Base-by-base conservation (phyloP, 2,797 vertebrate species). In the Notamacropus eugenii region DNA sequence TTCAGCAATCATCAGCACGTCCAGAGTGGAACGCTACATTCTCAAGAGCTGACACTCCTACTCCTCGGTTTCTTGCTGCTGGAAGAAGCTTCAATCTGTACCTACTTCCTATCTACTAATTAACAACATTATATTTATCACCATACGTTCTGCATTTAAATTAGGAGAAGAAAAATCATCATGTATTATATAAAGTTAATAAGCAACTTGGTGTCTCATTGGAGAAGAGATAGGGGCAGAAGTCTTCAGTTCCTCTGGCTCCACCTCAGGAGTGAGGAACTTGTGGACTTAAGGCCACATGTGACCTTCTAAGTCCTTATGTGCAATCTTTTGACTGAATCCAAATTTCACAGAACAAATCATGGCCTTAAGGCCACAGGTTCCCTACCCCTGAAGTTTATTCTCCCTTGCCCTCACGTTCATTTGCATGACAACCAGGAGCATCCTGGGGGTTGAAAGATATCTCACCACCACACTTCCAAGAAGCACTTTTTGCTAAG, bases 41-140 rank as follows among this genome's bases (percentile, higher is more conserved):
- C 90, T 90, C 40, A 92, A 93, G 52, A 90, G 90, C 19, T 57
- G 27, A 93, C 52, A 93, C 62, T 97, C 82, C 57, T 34, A 92
- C 50, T 11, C 57, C 52, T 28, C 57, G 46, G 29, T 57, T 97
- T 93, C 93, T 91, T 94, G 93, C 34, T 94, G 27, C 59, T 90
- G 90, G 28, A 87, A 87, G 40, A 87, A 87, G 40, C 74, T 46
- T 50, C 74, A 50, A 94, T 92, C 34, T 96, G 19, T 90, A 95
- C 93, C 82, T 90, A 57, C 90, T 96, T 94, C 55, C 52, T 59
- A 62, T 40, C 0, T 74, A n/a, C 40, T 74, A 95, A 62, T 55
- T 55, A 90, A 22, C 92, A 92, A 59, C 62, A 94, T 82, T 93
- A 90, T 55, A 92, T 22, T 67, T 91, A 59, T 50, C 74, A 90